Conservation (phyloP, 2,113 vertebrate species). For the Apeltes quadracus region DNA sequence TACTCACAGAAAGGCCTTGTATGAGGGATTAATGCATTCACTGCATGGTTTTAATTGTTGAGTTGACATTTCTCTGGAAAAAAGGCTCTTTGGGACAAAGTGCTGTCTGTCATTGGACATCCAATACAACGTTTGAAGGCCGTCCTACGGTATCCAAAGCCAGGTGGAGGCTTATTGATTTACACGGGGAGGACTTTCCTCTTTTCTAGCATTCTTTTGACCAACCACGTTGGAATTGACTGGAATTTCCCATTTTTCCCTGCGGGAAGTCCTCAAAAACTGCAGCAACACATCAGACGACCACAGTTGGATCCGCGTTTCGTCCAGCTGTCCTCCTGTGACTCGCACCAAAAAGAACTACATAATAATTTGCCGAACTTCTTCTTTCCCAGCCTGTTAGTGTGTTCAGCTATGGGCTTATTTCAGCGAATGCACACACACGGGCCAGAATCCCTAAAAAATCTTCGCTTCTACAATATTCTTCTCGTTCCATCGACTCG, state of each 20-base stretch:
- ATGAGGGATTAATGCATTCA: constrained; percentile 27
- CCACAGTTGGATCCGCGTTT: constrained; percentile 12
- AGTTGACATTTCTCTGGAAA: constrained; percentile 31
- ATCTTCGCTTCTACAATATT: not conserved
- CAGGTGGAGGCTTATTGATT: constrained; percentile 15
- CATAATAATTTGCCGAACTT: not conserved
- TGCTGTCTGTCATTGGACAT: too few relatives aligned
- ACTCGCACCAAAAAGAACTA: constrained; percentile 8
- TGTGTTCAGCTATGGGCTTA: not conserved
- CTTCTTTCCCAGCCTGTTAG: not conserved
- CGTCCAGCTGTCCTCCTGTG: constrained; percentile 27
- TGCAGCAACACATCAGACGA: constrained; percentile 2
- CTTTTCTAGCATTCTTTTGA: not conserved
- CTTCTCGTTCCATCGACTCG: not conserved
- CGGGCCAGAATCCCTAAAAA: not conserved
- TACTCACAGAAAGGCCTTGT: constrained; percentile 37
- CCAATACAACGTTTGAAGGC: constrained; percentile 36
- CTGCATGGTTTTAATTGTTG: constrained; percentile 20
- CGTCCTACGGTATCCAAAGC: constrained; percentile 3
- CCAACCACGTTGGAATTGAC: not conserved
- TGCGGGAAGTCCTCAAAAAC: not conserved
- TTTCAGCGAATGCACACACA: not conserved
- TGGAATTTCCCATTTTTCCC: not conserved
- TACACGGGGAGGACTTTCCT: not conserved
- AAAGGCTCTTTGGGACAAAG: constrained; percentile 15